These are phyloP conservation scores for Pantelozetes paolii DNA, from an alignment of 2,888 invertebrate species.

Conservation along the genomic window DNA sequence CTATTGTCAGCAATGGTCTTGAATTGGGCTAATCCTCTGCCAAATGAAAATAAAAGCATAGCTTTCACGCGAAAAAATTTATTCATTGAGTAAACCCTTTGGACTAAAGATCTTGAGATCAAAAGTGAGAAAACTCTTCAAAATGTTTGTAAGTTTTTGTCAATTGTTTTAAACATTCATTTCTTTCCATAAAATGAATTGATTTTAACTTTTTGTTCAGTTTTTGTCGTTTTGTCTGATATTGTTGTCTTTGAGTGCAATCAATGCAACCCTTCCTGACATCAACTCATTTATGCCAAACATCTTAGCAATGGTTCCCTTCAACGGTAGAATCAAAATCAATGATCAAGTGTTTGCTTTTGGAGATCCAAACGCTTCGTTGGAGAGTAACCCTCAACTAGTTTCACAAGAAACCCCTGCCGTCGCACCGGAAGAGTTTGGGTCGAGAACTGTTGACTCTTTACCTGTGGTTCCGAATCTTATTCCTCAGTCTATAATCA, in stretches of 20 bases:
- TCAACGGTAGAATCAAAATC: conserved; percentile 14
- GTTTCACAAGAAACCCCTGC: neutral
- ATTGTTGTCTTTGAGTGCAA: neutral
- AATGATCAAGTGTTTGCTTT: conserved; percentile 14
- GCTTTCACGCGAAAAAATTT: neutral
- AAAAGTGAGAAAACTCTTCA: neutral
- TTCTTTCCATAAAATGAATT: neutral
- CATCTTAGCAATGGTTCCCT: neutral
- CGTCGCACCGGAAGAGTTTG: neutral
- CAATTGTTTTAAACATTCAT: neutral
- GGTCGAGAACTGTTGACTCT: neutral
- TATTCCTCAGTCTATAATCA: neutral
- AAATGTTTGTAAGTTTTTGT: conserved; percentile 23
- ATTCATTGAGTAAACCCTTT: neutral
- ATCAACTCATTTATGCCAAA: conserved; percentile 9
- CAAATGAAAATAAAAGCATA: conserved; percentile 22
- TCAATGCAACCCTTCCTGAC: conserved; percentile 5
- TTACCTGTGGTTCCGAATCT: neutral
- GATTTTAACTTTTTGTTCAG: neutral
- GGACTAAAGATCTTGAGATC: neutral
- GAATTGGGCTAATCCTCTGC: conserved; percentile 8
- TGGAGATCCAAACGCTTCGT: conserved; percentile 1
- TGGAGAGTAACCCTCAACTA: too few species aligned
- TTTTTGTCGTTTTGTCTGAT: neutral
- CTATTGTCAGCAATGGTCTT: neutral